phyloP scores from a whole-genome alignment of 2,888 invertebrate genomes.

The Diarsia mendica region DNA sequence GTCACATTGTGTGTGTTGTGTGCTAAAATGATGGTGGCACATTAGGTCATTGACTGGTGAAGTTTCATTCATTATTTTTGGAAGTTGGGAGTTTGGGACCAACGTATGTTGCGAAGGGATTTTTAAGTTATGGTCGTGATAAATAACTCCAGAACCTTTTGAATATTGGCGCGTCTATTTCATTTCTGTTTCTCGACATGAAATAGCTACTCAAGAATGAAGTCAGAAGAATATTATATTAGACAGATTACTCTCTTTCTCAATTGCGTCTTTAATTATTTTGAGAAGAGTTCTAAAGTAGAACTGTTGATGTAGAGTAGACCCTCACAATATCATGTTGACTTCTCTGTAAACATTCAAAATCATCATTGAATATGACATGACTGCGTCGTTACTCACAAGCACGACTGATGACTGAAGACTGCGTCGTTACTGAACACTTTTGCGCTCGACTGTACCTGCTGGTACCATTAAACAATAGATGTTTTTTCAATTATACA shows the following conservation, averaged over 20 bases:
- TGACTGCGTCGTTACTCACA: no score
- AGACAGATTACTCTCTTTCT: not conserved
- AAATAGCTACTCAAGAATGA: no score
- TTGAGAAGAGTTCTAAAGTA: not conserved
- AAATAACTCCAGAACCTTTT: not conserved
- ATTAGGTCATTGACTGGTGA: conserved; percentile 12
- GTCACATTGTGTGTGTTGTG: conserved; percentile 55
- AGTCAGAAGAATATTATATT: no score
- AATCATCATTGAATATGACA: no score
- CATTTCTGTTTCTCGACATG: not conserved
- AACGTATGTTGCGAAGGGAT: not conserved
- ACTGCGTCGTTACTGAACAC: no score
- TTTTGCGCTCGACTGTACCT: no score
- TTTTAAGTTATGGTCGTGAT: not conserved
- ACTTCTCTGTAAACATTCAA: no score
- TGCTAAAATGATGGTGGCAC: conserved; percentile 7
- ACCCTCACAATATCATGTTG: no score
- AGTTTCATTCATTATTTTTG: not conserved
- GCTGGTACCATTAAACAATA: no score
- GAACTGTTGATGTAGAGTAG: not conserved
- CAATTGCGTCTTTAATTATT: not conserved
- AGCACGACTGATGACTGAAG: no score
- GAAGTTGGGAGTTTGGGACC: not conserved
- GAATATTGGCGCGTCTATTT: not conserved
- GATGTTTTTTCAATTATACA: no score